Conservation (phyloP, 2,888 invertebrate genomes). For the Polietes domitor region DNA sequence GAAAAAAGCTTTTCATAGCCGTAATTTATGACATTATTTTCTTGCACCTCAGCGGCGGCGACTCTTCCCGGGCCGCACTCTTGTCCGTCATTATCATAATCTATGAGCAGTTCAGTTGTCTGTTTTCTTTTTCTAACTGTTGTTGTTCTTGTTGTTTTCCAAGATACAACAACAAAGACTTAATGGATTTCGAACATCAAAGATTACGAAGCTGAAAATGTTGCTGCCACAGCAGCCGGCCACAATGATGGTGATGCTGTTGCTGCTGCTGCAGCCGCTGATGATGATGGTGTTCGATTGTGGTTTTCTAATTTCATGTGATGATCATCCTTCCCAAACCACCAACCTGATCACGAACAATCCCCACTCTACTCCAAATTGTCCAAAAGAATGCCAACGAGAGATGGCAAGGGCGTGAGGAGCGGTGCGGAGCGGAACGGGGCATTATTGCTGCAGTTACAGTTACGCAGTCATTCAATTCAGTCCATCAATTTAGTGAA, state of each 20-base stretch:
- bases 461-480: conserved; percentile 53
- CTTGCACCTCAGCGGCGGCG: conserved; percentile 2
- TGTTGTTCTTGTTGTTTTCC: conserved; percentile 18
- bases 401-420: not conserved
- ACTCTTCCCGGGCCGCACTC: conserved; percentile 27
- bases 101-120: conserved; percentile 45
- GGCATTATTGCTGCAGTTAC: conserved; percentile 33
- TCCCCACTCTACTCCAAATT: not conserved
- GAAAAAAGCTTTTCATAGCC: conserved; percentile 62
- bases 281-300: conserved; percentile 25
- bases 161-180: conserved; percentile 40
- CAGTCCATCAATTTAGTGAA: conserved; percentile 34
- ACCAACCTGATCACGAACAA: conserved; percentile 5
- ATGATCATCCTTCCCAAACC: conserved; percentile 31
- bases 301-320: conserved; percentile 52
- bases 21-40: conserved; percentile 63
- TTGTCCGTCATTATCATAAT: conserved; percentile 52
- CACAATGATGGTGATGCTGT: not conserved
- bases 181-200: conserved; percentile 54
- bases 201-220: conserved; percentile 35
- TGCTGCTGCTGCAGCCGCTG: conserved; percentile 33
- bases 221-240: conserved; percentile 29
- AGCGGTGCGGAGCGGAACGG: not conserved
- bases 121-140: not conserved
- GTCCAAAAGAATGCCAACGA: not conserved